Conservation (phyloP, 2,888 invertebrate genomes). For the Magallana nippona region DNA sequence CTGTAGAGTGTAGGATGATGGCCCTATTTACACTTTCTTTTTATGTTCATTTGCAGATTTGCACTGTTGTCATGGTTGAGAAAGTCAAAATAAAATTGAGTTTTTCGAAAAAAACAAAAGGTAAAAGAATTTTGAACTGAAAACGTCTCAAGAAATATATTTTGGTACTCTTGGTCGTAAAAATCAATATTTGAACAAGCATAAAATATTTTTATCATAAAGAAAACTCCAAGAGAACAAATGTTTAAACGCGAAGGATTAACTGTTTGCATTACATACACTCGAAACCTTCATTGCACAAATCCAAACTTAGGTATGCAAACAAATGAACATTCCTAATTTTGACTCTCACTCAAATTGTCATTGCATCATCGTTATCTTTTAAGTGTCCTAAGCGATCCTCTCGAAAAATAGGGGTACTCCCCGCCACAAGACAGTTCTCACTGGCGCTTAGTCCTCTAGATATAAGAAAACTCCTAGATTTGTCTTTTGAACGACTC, state of each 20-base stretch:
- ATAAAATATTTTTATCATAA: too few species aligned
- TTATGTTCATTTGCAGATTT: neutral
- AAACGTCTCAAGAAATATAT: too few species aligned
- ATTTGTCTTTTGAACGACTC: conserved; percentile 47
- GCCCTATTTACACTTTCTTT: neutral
- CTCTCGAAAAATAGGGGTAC: conserved; percentile 1
- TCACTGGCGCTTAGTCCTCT: conserved; percentile 52
- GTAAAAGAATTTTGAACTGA: too few species aligned
- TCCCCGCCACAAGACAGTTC: conserved; percentile 49
- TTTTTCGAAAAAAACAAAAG: too few species aligned
- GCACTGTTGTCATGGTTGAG: too few species aligned
- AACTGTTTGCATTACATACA: neutral
- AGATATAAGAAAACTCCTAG: conserved; percentile 41
- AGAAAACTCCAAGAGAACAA: neutral
- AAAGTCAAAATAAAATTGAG: too few species aligned
- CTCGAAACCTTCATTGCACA: neutral
- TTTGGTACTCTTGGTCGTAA: too few species aligned
- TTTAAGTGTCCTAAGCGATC: neutral
- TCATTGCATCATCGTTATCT: conserved; percentile 53
- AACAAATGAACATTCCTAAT: neutral
- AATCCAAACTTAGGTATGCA: neutral
- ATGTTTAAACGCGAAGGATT: neutral
- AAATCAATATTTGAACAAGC: too few species aligned
- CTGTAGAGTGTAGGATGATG: neutral
- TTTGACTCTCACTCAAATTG: conserved; percentile 38